A percentile compares a stretch with the other conserved stretches of the same genome.
These are phyloP conservation scores for Ammodytes dubius DNA, from an alignment of 2,113 vertebrate species.

Conservation along the genomic window DNA sequence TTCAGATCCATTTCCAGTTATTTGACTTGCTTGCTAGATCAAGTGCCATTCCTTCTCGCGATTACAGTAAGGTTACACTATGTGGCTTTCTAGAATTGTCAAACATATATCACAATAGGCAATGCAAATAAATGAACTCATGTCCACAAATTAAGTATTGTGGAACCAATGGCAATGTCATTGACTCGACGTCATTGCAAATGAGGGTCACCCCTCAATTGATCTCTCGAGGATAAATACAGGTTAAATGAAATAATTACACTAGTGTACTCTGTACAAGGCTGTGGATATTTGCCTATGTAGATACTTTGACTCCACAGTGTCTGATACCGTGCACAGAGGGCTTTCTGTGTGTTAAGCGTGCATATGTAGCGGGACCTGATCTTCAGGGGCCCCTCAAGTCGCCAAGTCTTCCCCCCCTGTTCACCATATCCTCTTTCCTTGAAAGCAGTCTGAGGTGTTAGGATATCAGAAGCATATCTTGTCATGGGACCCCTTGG, in stretches of 20 bases:
- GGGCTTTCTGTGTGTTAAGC: conserved; percentile 11
- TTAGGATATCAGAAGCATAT: conserved; percentile 47
- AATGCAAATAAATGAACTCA: background rate
- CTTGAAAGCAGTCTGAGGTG: conserved; percentile 43
- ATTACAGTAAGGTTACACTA: conserved; percentile 21
- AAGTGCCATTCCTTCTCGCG: conserved; percentile 19
- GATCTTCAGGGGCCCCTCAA: conserved; percentile 41
- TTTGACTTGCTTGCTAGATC: conserved; percentile 34
- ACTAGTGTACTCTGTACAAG: background rate
- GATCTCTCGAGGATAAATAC: no score
- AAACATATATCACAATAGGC: background rate
- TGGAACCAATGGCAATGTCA: no score
- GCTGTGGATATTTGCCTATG: background rate
- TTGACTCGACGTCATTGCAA: no score
- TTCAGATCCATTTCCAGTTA: conserved; percentile 27
- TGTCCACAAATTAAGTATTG: no score
- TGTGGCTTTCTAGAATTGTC: conserved; percentile 13
- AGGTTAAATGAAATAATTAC: no score
- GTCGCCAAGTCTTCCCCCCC: conserved; percentile 14
- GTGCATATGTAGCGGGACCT: background rate
- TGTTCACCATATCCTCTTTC: conserved; percentile 35
- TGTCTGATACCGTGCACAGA: conserved; percentile 6
- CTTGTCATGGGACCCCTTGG: conserved; percentile 55
- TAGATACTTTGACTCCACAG: conserved; percentile 2
- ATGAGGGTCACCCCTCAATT: no score